Evolutionary conservation across 2,113 vertebrate genomes (phyloP), one percentile per base, ranked within the genome.

Genomic region (Melozone crissalis): DNA sequence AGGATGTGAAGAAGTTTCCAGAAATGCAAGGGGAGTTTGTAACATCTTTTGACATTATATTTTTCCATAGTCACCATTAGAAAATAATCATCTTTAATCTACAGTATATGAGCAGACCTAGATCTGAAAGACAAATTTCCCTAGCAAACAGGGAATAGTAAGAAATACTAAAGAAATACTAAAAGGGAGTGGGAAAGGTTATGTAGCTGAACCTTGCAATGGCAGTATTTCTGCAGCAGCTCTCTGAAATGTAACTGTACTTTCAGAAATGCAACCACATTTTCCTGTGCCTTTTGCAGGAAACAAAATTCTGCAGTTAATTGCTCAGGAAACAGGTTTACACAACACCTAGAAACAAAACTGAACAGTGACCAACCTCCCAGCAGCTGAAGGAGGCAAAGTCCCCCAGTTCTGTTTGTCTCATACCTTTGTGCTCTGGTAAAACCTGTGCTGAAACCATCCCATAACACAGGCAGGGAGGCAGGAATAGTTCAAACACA

Each of bases 251-350:
- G 0, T 30, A 51, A 59, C n/a, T 11, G 7, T 39, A 59, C 39
- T 33, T 30, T 46, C 55, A 78, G n/a, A 94, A 89, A 44, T 1
- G 9, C 79, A 89, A 71, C 46, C 83, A n/a, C 68, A 14, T 51
- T 62, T 92, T 74, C 82, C 78, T 62, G 71, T 65, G 28, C 71
- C 71, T 75, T n/a, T 55, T 28, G 24, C 72, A 90, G 90, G 37
- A 93, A 88, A 30, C 4, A 1, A 21, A 31, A 43, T 55, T 43
- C 4, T 46, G 28, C 80, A 63, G 63, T 84, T 87, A 78, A 39
- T 10, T 81, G 41, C 69, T 61, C 52, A 87, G 80, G 89, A 93
- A 90, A 44, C 21, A 26, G n/a, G 19, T 93, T 94, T 90, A 67
- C 1, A 0, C 72, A 93, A 75, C 44, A 39, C 5, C 39, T 67